Conservation (phyloP, 2,113 vertebrate species). For the Porphyrio hochstetteri region DNA sequence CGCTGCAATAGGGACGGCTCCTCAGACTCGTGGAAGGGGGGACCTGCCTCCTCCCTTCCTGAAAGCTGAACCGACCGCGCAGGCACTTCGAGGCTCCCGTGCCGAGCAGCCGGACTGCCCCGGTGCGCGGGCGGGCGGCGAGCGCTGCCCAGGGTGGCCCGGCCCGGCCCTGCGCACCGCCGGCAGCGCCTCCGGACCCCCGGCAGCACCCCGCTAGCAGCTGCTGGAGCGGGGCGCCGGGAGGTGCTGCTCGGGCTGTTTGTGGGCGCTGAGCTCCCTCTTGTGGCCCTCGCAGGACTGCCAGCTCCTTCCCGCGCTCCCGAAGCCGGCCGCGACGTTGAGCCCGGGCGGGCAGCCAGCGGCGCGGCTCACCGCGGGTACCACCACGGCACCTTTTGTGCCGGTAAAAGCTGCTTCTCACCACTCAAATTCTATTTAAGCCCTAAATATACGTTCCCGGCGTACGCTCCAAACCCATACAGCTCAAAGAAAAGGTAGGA, state of each 20-base stretch:
- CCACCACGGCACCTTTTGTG: neutral
- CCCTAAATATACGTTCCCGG: fast-evolving
- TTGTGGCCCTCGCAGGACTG: slow-evolving; percentile 28
- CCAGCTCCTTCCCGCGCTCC: neutral
- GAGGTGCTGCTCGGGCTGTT: neutral
- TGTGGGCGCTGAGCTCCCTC: slow-evolving; percentile 64
- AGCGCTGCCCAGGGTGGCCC: neutral
- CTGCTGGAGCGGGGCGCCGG: no score
- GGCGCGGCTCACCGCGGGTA: fast-evolving
- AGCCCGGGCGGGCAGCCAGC: fast-evolving
- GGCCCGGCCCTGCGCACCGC: no score
- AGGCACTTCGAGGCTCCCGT: neutral
- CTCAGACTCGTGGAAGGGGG: fast-evolving
- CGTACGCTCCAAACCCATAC: fast-evolving
- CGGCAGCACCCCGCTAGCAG: no score
- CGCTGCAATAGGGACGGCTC: fast-evolving
- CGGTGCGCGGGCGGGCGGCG: fast-evolving
- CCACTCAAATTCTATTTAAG: neutral
- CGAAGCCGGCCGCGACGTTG: fast-evolving
- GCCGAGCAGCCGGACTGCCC: neutral
- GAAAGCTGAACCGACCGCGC: neutral
- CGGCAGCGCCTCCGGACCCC: no score
- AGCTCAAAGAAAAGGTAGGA: fast-evolving
- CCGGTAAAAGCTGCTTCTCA: neutral
- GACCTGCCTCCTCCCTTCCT: fast-evolving